phyloP scores from a whole-genome alignment of 2,888 invertebrate species.

The Epistrophella euchroma region DNA sequence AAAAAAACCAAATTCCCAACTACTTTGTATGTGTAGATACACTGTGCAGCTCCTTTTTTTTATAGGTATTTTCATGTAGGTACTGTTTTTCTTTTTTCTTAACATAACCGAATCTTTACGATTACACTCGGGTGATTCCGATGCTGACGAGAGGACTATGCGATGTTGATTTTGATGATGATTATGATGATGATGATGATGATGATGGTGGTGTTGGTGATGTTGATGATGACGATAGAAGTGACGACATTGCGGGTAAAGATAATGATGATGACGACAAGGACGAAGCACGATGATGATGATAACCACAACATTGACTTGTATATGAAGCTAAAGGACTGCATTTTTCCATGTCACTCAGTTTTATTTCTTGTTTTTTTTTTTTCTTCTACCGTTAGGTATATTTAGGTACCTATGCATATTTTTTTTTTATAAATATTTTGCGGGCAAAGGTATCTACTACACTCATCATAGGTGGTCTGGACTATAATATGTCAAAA shows the following conservation, averaged over 20 bases:
- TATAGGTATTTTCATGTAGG: slow-evolving; percentile 22
- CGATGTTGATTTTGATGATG: slow-evolving; percentile 42
- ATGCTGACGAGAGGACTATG: slow-evolving; percentile 39
- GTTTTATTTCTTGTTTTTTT: not conserved
- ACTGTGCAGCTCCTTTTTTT: slow-evolving; percentile 30
- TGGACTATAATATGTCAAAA: slow-evolving; percentile 27
- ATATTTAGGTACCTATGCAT: not conserved
- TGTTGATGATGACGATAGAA: slow-evolving; percentile 23
- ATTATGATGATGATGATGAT: slow-evolving; percentile 28
- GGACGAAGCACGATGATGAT: slow-evolving; percentile 33
- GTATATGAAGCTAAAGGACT: slow-evolving; percentile 7
- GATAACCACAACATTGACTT: slow-evolving; percentile 56
- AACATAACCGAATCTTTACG: slow-evolving; percentile 50
- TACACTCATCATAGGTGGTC: slow-evolving; percentile 14
- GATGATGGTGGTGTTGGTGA: slow-evolving; percentile 29
- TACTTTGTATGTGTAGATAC: slow-evolving; percentile 35
- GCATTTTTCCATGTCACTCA: slow-evolving; percentile 20
- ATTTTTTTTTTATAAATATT: slow-evolving; percentile 10
- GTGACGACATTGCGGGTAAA: slow-evolving; percentile 16
- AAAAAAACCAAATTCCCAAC: too few relatives aligned
- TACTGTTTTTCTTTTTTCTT: slow-evolving; percentile 19
- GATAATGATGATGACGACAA: slow-evolving; percentile 43
- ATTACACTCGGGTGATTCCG: slow-evolving; percentile 52
- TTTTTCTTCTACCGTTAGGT: not conserved
- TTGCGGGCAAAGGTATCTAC: not conserved